Percentiles rank a stretch among this genome's conserved stretches.
Evolutionary conservation across 2,113 vertebrate species (phyloP).

Genomic region (Colius striatus): DNA sequence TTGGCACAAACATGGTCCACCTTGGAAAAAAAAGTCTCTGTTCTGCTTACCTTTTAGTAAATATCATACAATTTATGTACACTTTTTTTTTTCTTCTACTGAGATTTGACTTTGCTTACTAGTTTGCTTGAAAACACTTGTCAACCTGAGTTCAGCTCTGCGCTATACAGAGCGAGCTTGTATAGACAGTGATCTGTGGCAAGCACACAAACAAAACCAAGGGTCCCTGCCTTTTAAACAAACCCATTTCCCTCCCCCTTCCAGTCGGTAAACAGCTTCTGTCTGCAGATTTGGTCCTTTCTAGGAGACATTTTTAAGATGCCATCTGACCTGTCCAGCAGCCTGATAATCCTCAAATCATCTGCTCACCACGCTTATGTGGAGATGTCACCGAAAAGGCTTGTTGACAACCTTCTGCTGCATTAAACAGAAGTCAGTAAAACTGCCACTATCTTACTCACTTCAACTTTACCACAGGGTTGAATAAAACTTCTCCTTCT

Average conservation of each 20-base stretch:
- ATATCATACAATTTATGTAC: not conserved
- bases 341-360: constrained; percentile 69
- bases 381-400: constrained; percentile 51
- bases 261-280: constrained; percentile 59
- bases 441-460: constrained; percentile 4
- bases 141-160: not conserved
- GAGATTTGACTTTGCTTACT: not conserved
- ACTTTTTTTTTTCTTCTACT: not conserved
- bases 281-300: constrained; percentile 47
- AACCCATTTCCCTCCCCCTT: not conserved
- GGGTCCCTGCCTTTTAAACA: not conserved
- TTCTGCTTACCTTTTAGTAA: not conserved
- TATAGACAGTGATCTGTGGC: not conserved
- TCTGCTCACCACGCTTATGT: constrained; percentile 16
- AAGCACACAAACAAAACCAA: not conserved
- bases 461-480: not conserved
- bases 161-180: fast-evolving
- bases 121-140: not conserved
- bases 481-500: not conserved
- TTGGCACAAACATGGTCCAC: not conserved
- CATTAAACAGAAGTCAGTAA: constrained; percentile 46
- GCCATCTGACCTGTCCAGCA: constrained; percentile 59
- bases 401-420: constrained; percentile 65
- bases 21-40: not conserved
- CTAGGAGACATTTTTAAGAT: constrained; percentile 60